Base-by-base conservation (phyloP, 2,797 vertebrate genomes). In the Manis pentadactyla region DNA sequence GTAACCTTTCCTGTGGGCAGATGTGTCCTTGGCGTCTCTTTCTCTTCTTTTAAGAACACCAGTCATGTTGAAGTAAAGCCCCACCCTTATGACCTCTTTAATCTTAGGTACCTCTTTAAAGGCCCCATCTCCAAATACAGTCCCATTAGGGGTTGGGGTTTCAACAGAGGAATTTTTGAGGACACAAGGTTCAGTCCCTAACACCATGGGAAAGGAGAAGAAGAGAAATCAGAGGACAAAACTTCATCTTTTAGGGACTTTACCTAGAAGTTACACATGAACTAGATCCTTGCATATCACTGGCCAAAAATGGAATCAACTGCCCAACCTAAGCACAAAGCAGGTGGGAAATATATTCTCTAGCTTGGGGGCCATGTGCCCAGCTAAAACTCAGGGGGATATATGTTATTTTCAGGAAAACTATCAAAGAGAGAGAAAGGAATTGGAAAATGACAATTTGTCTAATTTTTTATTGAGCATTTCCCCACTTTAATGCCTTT, bases 31-130 rank as follows among this genome's bases (percentile, higher is more conserved):
- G 46, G 21, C 21, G 1, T 25, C 19, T 69, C 53, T 84, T 46
- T 7, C n/a, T 61, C 17, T 81, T 64, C 37, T 71, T 42, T 29
- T 9, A 49, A 53, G 37, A 37, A 69, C 19, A 39, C n/a, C 11
- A 83, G 23, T 79, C 63, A 23, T 21, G 57, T 17, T 57, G 55
- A 57, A 53, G 61, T 29, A 57, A 31, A 34, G 49, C 2, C 27
- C 29, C 14, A 27, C 14, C 8, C 31, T n/a, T n/a, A 42, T 5
- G 27, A 46, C 29, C 14, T 66, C 59, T 69, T 95, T 87, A 89
- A 64, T 19, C 53, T 59, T 94, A 55, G 83, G 61, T 49, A 75
- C 10, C 31, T 93, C 25, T 63, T 75, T n/a, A 93, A 94, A 71
- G 10, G 27, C 17, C 42, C 27, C 51, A 1, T 82, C 49, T 84